Percentiles rank a stretch among this genome's conserved stretches.
Conservation (phyloP, 1,140 invertebrate genomes). For the Trachelipus rathkii region DNA sequence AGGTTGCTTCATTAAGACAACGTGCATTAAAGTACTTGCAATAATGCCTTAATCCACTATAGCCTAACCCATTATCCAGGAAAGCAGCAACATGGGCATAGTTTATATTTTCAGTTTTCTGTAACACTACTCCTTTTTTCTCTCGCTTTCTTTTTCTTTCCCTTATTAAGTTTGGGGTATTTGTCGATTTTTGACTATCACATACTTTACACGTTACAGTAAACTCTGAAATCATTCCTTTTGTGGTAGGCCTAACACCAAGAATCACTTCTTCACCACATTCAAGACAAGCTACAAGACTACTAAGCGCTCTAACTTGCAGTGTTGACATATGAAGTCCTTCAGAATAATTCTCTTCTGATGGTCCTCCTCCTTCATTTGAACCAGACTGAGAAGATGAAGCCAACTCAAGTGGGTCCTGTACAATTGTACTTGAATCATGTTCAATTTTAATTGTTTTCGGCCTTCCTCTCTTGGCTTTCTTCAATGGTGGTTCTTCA, state of each 20-base stretch:
- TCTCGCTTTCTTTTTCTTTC: conserved; percentile 42
- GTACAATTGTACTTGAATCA: not conserved
- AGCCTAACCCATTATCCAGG: conserved; percentile 43
- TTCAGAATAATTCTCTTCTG: not conserved
- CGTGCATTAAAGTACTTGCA: conserved; percentile 45
- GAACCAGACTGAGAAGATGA: not conserved
- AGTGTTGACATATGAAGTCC: not conserved
- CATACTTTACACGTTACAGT: conserved; percentile 42
- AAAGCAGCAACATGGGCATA: conserved; percentile 43
- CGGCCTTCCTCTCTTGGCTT: not conserved
- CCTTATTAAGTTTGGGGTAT: conserved; percentile 41
- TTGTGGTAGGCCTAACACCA: conserved; percentile 40
- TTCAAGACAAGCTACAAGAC: conserved; percentile 39
- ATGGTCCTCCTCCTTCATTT: not conserved
- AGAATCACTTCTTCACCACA: conserved; percentile 39
- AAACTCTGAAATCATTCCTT: conserved; percentile 45
- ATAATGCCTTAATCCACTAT: conserved; percentile 43
- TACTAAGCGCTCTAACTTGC: conserved; percentile 31
- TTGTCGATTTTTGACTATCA: conserved; percentile 41
- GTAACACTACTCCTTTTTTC: conserved; percentile 33
- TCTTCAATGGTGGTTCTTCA: not conserved
- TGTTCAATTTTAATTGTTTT: conserved; percentile 3
- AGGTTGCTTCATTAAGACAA: conserved; percentile 43
- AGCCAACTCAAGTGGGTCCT: not conserved
- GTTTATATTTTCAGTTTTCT: conserved; percentile 45